Percentiles rank a stretch among this genome's conserved stretches.
Conservation (phyloP, 2,888 invertebrate species). For the Ichneumoninae sp. region DNA sequence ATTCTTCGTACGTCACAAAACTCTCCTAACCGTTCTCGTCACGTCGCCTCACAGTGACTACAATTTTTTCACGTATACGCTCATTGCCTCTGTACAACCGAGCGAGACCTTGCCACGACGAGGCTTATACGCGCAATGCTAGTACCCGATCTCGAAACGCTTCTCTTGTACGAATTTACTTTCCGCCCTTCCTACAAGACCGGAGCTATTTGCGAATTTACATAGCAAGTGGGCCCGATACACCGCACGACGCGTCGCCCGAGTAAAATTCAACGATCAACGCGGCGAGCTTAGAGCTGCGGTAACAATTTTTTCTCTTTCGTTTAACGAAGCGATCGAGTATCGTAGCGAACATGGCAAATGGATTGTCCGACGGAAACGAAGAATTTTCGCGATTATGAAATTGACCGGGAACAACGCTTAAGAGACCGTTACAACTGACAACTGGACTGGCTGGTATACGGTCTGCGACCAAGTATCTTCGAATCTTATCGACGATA, state of each 20-base stretch:
- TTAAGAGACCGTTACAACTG: not conserved
- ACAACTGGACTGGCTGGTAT: not conserved
- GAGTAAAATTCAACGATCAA: conserved; percentile 35
- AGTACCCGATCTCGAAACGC: conserved; percentile 49
- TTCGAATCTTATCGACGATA: conserved; percentile 40
- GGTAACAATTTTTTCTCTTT: conserved; percentile 11
- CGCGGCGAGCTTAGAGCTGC: not conserved
- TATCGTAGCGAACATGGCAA: not conserved
- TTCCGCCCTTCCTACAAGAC: conserved; percentile 46
- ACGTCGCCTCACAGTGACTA: conserved; percentile 36
- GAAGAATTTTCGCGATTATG: not conserved
- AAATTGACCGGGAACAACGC: not conserved
- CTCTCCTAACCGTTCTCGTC: conserved; percentile 37
- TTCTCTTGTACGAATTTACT: conserved; percentile 61
- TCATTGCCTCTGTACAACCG: conserved; percentile 40
- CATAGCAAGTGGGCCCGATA: conserved; percentile 55
- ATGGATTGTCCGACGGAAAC: not conserved
- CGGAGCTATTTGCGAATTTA: conserved; percentile 59
- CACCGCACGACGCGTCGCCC: conserved; percentile 45
- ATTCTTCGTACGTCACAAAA: conserved; percentile 49
- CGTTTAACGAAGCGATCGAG: not conserved
- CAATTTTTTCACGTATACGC: conserved; percentile 23
- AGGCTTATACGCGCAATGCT: conserved; percentile 45
- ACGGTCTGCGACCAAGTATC: not conserved
- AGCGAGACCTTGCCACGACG: conserved; percentile 27